Evolutionary conservation across 1,140 invertebrate species (phyloP), one percentile per base, ranked within the genome.

Genomic region (Ptiloglossa arizonensis): DNA sequence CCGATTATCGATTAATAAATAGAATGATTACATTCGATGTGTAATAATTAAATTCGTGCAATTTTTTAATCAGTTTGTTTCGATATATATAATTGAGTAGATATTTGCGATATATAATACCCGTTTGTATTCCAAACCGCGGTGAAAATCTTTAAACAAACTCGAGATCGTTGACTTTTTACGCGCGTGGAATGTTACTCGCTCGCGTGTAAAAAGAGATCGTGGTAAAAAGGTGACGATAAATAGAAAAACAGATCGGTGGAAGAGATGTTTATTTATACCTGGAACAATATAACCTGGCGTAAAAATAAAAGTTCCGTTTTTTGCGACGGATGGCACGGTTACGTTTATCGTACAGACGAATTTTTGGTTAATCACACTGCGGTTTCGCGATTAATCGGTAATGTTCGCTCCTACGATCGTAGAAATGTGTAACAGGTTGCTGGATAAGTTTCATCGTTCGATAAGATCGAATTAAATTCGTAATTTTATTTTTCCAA

Each of bases 271-370:
- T 62, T 62, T 62, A 62, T 62, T 62, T 4, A 24, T 22, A 22
- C 8, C 35, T 24, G 9, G 15, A 62, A 41, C 41, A 24, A 4
- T 41, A n/a, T n/a, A n/a, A n/a, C n/a, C 19, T 22, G 11, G 35
- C 54, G 5, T 46, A 48, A 19, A 22, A 24, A 13, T 4, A 32
- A 29, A 48, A 13, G n/a, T 62, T 66, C 27, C 38, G 3, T n/a
- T 57, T 29, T 59, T n/a, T 41, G 59, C 59, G 32, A 50, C 46
- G 22, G 9, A 66, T 66, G 63, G 63, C 63, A 66, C 63, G 62
- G 22, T 66, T 50, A 50, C 15, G 15, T 48, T n/a, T n/a, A 17
- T 27, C 19, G 24, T 44, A 64, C 27, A 27, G 24, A n/a, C 29
- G 17, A 13, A 3, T 57, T 29, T 29, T 57, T 32, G 54, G 27